Conservation (phyloP, 2,888 invertebrate species). For the Drosophila neutralis region DNA sequence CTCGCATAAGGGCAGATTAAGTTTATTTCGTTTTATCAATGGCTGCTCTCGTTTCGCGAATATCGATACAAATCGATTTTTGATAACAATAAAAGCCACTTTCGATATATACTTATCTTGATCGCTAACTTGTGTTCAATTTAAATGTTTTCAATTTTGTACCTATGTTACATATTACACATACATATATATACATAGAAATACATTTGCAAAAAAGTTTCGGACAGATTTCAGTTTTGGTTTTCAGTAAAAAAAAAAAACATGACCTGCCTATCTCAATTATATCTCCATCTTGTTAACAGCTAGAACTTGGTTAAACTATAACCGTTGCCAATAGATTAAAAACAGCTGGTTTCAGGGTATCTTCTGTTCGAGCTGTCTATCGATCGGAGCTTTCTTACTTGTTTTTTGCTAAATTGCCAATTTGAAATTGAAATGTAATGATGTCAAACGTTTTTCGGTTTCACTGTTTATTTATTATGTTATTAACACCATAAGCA, state of each 20-base stretch:
- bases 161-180: neutral
- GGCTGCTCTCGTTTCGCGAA: too few species aligned
- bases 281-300: neutral
- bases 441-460: constrained; percentile 70
- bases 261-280: neutral
- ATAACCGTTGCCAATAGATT: neutral
- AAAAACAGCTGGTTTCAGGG: neutral
- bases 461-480: constrained; percentile 64
- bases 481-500: constrained; percentile 36
- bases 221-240: neutral
- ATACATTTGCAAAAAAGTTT: neutral
- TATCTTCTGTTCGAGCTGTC: neutral
- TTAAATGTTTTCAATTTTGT: neutral
- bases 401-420: constrained; percentile 26
- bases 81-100: neutral
- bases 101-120: neutral
- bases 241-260: too few species aligned
- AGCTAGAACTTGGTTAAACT: neutral
- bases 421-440: constrained; percentile 62
- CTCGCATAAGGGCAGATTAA: neutral
- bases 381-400: neutral
- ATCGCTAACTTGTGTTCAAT: too few species aligned
- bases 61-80: neutral
- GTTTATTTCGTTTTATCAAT: too few species aligned
- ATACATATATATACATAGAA: neutral